Base-by-base conservation (phyloP, 2,888 invertebrate species). In the Chloroclystis v-ata region DNA sequence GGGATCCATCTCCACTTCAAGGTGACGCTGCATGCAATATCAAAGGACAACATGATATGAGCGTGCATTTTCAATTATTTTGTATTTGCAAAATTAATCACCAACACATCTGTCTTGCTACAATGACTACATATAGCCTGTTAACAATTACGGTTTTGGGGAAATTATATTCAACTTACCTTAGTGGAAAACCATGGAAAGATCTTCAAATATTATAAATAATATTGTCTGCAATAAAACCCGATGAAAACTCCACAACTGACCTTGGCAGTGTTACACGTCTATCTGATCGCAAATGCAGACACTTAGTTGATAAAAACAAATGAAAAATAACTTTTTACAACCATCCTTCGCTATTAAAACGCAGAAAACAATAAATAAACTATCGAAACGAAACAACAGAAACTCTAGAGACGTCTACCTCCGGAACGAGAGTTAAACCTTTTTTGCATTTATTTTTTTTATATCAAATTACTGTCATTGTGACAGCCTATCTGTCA, bases 11-110 rank as follows among this genome's bases (percentile, higher is more conserved):
- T 81, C 81, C 74, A 66, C 60, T 63, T 72, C 68, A 74, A 75
- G 67, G 69, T 68, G 71, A 76, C 73, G 88, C 88, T 84, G 88
- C 88, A 87, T 88, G 88, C 87, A 83, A 88, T 80, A 78, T 61
- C 66, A 76, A 72, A 82, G 79, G 80, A 71, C 59, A 70, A 64
- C 56, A 71, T 78, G 71, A 75, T 12, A 67, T 65, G 67, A 64
- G 66, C 75, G 76, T 82, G 81, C 79, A 75, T 66, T 60, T 69
- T 33, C 24, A 40, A 40, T 20, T 28, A 24, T 28, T 14, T n/a
- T 11, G 9, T 13, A 33, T 9, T 40, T 35, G 14, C 13, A 42
- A 37, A 33, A 16, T 28, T 13, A 9, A 25, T 29, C 20, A 29
- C 25, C 30, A 6, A 25, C 25, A 28, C 30, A 32, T 26, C 16